Conservation (phyloP, 2,888 invertebrate genomes). For the Eristalinus sepulchralis region DNA sequence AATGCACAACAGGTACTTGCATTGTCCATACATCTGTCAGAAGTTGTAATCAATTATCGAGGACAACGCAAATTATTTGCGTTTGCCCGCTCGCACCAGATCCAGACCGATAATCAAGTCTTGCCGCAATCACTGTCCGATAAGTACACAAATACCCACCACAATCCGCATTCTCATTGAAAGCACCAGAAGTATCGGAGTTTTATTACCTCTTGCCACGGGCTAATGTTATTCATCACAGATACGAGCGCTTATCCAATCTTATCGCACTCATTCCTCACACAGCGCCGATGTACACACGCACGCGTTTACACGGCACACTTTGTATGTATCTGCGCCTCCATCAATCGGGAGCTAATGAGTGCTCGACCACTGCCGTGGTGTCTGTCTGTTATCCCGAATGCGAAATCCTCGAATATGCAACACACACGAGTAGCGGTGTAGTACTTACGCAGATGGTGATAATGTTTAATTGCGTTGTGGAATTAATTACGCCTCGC, state of each 20-base stretch:
- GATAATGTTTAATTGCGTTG: constrained; percentile 33
- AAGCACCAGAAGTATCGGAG: not conserved
- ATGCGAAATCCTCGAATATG: constrained; percentile 32
- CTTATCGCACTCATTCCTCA: constrained; percentile 41
- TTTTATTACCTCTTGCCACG: constrained; percentile 21
- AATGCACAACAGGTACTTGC: not conserved
- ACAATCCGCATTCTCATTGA: not conserved
- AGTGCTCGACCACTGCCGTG: not conserved
- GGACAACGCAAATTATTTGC: not conserved
- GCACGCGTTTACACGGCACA: not conserved
- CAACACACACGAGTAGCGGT: not conserved
- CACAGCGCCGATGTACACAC: not conserved
- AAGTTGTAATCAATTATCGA: not conserved
- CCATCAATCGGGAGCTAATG: not conserved
- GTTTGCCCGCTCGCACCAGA: not conserved
- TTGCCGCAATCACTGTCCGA: not conserved
- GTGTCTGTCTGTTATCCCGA: not conserved
- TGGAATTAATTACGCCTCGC: constrained; percentile 22
- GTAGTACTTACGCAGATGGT: not conserved
- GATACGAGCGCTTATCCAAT: not conserved
- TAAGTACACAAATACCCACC: not conserved
- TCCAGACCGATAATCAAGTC: not conserved
- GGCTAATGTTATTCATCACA: constrained; percentile 6
- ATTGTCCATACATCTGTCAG: not conserved
- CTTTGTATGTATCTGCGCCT: not conserved